phyloP scores from a whole-genome alignment of 2,113 vertebrate genomes.

The Rutilus rutilus region DNA sequence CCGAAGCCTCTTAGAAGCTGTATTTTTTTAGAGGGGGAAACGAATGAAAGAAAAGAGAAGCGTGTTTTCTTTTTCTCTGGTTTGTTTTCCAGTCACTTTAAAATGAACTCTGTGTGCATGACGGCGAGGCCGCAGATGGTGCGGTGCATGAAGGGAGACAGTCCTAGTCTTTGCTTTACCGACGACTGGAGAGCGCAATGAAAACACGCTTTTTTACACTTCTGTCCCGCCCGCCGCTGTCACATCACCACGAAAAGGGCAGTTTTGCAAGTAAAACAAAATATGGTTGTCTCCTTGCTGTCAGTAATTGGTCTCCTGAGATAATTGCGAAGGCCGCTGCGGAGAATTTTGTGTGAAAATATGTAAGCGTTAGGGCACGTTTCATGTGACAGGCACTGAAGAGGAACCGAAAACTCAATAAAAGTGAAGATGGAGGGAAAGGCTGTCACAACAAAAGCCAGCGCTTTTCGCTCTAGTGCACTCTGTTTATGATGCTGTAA shows the following conservation, averaged over 20 bases:
- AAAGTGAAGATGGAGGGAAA: conserved; percentile 55
- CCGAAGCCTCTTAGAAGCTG: conserved; percentile 59
- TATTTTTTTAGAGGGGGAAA: conserved; percentile 63
- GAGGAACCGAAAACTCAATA: conserved; percentile 71
- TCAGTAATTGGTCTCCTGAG: conserved; percentile 35
- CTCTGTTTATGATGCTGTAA: conserved; percentile 77
- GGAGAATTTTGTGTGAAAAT: conserved; percentile 37
- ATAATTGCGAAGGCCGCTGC: conserved; percentile 29
- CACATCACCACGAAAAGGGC: conserved; percentile 4
- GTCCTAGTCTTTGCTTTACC: conserved; percentile 48
- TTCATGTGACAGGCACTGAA: conserved; percentile 68
- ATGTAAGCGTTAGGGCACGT: conserved; percentile 43
- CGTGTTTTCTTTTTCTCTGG: conserved; percentile 76
- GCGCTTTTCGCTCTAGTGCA: conserved; percentile 72
- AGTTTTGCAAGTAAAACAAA: conserved; percentile 4
- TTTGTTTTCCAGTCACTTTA: conserved; percentile 77
- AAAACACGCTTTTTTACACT: conserved; percentile 48
- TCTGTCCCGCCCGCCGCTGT: conserved; percentile 2
- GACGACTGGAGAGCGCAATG: conserved; percentile 36
- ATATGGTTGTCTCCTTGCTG: conserved; percentile 2
- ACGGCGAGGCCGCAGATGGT: conserved; percentile 70
- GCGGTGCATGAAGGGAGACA: conserved; percentile 59
- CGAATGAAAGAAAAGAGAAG: conserved; percentile 55
- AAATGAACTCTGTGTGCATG: conserved; percentile 72
- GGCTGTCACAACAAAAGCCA: conserved; percentile 75